Evolutionary conservation across 92 coral and sea anemone species (phyloP), one percentile per base, ranked within the genome.

Genomic region (Phenganax subtilis): DNA sequence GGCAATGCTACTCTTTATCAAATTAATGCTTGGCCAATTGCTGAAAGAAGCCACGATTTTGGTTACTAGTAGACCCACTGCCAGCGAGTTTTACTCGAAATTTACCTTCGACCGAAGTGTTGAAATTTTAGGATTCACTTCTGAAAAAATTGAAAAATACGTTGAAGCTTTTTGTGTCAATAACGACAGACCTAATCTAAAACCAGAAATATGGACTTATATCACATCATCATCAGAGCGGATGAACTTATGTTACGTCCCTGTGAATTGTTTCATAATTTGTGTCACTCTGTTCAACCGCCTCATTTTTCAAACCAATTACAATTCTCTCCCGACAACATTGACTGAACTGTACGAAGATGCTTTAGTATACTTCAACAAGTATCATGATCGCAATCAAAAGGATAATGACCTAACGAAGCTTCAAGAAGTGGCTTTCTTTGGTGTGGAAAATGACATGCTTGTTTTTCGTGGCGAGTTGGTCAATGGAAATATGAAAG

Each of bases 71-170:
- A 76, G 92, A 64, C 86, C 92, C 9, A 81, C 71, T 76, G 90
- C 75, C 6, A 60, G 81, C 4, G 81, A 84, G 29, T 76, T 85
- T 77, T 72, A 75, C 66, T 70, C 51, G 12, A 29, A 58, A 17
- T 44, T 84, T 16, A 3, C 29, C 3, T 83, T 80, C 57, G 84
- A 89, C 52, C 55, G 88, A 52, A 25, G 12, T 58, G 88, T 84
- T 51, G 92, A 87, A 59, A 89, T 89, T 15, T 9, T 87, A 65
- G 90, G 92, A 28, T 89, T 89, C 72, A 84, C 89, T 5, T 76
- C 76, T n/a, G 86, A 89, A 17, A 76, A 77, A 68, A 86, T 87
- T 8, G 37, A 80, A 52, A 62, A 81, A 67, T 89, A 89, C 75
- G 77, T 87, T 25, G 12, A 7, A 20, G 81, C 71, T 12, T 86